Base-by-base conservation (phyloP, 2,888 invertebrate genomes). In the Leucophenga montana region DNA sequence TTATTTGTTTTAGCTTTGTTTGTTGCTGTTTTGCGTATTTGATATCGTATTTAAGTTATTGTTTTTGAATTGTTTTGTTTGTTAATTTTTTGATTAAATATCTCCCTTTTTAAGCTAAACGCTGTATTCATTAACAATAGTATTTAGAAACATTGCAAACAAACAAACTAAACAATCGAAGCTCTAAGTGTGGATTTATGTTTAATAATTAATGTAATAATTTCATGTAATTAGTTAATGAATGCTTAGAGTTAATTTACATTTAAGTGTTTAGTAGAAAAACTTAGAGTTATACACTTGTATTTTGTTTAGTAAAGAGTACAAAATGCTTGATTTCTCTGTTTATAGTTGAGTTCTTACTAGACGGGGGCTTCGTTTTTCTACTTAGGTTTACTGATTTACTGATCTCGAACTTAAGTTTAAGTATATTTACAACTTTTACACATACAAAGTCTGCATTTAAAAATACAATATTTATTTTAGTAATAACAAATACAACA, bases 191-290 rank as follows among this genome's bases (percentile, higher is more conserved):
- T 18, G 8, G 22, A n/a, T 46, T 57, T 50, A 50, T 16, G 50
- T 50, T 50, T 16, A 50, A 27, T 57, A 57, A 14, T 22, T 27
- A n/a, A 27, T 11, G 9, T 54, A 11, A 6, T 57, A 57, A 14
- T 57, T n/a, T 27, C n/a, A 57, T 27, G 39, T n/a, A 57, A 57
- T 56, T 57, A n/a, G 22, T 57, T 14, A 62, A 62, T 62, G 46
- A 46, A 50, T 50, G 50, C 50, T 50, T 50, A 50, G 50, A n/a
- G 6, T n/a, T 50, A 22, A 64, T 48, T 48, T 48, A 48, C 68
- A 73, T 81, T 84, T 83, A 81, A 82, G 82, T 80, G 78, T 83
- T 81, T 82, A 82, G 84, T 84, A 82, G 81, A 84, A 82, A 82
- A 82, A 69, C 81, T 82, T 81, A 81, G 50, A 50, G 50, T 4